These are phyloP conservation scores for Nasonia oneida DNA, from an alignment of 2,888 invertebrate genomes.

Conservation along the genomic window DNA sequence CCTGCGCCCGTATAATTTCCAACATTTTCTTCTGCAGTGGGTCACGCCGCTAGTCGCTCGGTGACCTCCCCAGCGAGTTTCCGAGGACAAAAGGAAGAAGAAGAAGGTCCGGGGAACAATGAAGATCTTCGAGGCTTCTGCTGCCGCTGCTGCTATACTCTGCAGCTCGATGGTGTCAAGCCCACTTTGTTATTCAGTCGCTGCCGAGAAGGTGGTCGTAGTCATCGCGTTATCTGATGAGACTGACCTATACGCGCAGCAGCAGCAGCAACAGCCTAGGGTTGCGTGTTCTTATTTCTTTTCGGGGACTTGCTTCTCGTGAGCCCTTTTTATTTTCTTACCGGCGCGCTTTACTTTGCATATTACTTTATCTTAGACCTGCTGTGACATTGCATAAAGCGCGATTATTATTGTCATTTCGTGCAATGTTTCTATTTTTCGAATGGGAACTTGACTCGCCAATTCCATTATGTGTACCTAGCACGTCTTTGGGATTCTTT, in stretches of 20 bases:
- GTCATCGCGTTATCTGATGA: slow-evolving; percentile 45
- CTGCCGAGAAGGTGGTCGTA: slow-evolving; percentile 16
- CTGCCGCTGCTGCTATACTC: not conserved
- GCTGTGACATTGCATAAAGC: no score
- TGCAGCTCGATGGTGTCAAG: slow-evolving; percentile 38
- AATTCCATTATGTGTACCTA: no score
- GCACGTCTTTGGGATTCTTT: no score
- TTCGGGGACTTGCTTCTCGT: not conserved
- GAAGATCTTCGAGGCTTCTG: slow-evolving; percentile 22
- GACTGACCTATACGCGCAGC: not conserved
- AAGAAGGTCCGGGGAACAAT: slow-evolving; percentile 24
- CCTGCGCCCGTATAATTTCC: slow-evolving; percentile 23
- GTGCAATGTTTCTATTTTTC: no score
- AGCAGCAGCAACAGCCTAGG: not conserved
- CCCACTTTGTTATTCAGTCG: slow-evolving; percentile 51
- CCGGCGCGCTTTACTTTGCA: not conserved
- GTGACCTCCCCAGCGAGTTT: not conserved
- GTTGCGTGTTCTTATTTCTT: not conserved
- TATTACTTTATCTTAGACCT: not conserved
- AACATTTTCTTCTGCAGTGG: slow-evolving; percentile 26
- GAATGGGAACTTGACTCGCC: no score
- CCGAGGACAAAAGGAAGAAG: not conserved
- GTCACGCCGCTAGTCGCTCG: not conserved
- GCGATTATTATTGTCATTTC: no score
- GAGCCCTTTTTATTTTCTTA: not conserved